phyloP scores from a whole-genome alignment of 2,888 invertebrate genomes.

The Bimastos eiseni region DNA sequence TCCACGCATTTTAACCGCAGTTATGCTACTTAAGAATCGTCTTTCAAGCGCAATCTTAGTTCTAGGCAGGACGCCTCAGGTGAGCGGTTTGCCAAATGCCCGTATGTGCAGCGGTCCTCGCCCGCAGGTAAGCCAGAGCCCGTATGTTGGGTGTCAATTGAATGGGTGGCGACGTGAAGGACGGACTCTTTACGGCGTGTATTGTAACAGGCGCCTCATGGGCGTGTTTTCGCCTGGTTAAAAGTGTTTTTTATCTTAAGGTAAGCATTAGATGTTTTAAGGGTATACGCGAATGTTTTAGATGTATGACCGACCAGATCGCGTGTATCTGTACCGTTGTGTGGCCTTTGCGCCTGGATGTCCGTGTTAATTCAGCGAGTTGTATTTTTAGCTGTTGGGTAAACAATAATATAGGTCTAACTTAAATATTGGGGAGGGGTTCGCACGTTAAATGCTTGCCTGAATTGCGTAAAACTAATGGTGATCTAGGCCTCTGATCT shows the following conservation, averaged over 20 bases:
- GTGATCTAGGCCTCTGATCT: too few species aligned
- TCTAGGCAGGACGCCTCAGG: conserved; percentile 1
- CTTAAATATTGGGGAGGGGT: too few species aligned
- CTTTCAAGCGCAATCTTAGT: background rate
- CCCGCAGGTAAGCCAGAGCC: background rate
- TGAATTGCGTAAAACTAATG: too few species aligned
- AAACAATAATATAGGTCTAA: background rate
- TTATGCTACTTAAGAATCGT: background rate
- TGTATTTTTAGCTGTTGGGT: background rate
- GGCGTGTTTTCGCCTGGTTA: background rate
- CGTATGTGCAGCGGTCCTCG: background rate
- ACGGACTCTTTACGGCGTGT: background rate
- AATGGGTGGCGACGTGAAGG: background rate
- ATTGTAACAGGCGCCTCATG: background rate
- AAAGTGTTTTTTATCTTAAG: background rate
- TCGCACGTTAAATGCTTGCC: too few species aligned
- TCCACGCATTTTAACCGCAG: too few species aligned
- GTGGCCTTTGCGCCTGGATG: background rate
- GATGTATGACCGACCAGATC: background rate
- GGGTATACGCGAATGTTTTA: background rate
- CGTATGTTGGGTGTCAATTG: background rate
- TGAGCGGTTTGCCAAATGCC: background rate
- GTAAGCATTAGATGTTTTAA: background rate
- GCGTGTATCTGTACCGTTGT: background rate
- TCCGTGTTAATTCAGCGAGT: background rate